These are phyloP conservation scores for Glaucomys volans DNA, from an alignment of 2,113 vertebrate species.

Conservation along the genomic window DNA sequence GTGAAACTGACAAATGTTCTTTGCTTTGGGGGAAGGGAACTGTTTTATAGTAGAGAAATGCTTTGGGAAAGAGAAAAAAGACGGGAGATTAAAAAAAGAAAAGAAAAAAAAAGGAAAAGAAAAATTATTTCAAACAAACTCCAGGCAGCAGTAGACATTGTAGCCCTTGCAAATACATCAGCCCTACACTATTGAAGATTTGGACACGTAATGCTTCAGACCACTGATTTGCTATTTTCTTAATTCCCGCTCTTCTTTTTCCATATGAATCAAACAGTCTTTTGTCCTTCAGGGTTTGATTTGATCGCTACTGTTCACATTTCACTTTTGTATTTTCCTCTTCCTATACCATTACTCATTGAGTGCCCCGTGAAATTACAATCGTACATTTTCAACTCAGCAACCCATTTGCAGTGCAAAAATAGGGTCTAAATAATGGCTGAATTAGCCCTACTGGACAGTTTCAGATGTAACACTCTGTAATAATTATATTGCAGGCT, in stretches of 20 bases:
- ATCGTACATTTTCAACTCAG: conserved; percentile 98
- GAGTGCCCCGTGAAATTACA: conserved; percentile 98
- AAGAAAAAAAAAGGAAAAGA: not conserved
- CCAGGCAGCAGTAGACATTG: conserved; percentile 63
- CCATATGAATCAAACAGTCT: conserved; percentile 82
- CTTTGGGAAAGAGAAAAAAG: not conserved
- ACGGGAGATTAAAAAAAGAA: not conserved
- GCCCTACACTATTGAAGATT: conserved; percentile 74
- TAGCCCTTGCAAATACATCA: conserved; percentile 72
- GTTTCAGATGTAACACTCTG: conserved; percentile 99
- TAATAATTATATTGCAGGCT: conserved; percentile 99
- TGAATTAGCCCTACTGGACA: conserved; percentile 99
- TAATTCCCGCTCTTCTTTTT: conserved; percentile 87
- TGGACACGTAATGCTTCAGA: conserved; percentile 83
- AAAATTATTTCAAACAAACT: conserved; percentile 38
- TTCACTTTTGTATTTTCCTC: conserved; percentile 90
- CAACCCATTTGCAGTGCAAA: conserved; percentile 94
- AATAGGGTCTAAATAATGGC: conserved; percentile 99
- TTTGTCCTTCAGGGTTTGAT: conserved; percentile 90
- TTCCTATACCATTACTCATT: conserved; percentile 95
- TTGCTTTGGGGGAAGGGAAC: conserved; percentile 61
- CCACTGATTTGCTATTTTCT: conserved; percentile 85
- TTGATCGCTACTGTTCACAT: conserved; percentile 89
- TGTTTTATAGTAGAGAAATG: conserved; percentile 50
- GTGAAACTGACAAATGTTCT: conserved; percentile 61